These are phyloP conservation scores for Aphrocallistes beatrix DNA, from an alignment of 37 sponge, comb jelly and placozoan genomes.

Conservation along the genomic window DNA sequence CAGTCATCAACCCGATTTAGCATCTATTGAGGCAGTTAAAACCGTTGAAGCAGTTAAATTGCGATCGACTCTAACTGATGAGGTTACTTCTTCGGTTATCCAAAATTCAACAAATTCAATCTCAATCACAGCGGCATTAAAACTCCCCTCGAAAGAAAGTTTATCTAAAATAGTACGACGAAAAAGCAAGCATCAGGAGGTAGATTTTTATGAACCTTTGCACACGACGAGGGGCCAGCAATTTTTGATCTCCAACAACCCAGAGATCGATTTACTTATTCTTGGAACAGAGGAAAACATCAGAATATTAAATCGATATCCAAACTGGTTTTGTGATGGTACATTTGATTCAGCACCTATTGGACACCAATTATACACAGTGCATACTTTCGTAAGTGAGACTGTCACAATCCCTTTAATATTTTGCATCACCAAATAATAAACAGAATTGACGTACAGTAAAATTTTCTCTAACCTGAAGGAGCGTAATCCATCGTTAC, in stretches of 20 bases:
- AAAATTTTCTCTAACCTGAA: background rate
- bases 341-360: background rate
- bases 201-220: background rate
- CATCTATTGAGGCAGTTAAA: background rate
- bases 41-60: background rate
- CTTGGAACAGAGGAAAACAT: slow-evolving; percentile 8
- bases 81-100: background rate
- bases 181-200: background rate
- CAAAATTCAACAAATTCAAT: background rate
- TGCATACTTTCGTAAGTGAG: background rate
- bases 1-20: background rate
- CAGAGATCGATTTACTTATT: background rate
- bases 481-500: background rate
- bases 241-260: background rate
- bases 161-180: background rate
- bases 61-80: background rate
- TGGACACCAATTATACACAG: background rate
- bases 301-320: background rate
- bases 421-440: background rate
- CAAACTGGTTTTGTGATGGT: background rate
- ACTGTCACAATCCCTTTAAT: background rate
- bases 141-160: background rate
- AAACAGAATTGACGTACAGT: background rate
- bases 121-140: background rate
- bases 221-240: slow-evolving; percentile 3